A percentile compares a stretch with the other conserved stretches of the same genome.
Conservation (phyloP, 2,113 vertebrate species). For the Platichthys flesus region DNA sequence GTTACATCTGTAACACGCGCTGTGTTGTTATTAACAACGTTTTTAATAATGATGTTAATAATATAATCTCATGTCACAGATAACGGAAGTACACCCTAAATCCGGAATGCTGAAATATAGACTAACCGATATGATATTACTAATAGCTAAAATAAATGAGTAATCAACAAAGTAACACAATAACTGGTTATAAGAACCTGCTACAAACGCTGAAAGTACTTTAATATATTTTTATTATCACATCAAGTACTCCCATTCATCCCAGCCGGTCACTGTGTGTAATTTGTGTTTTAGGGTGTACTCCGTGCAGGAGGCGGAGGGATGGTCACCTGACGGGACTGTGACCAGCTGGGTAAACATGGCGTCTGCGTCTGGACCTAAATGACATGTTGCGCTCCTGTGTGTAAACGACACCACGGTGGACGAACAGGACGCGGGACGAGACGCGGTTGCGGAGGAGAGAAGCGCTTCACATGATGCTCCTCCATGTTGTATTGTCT, state of each 20-base stretch:
- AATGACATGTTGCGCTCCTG: constrained; percentile 20
- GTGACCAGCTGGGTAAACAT: constrained; percentile 78
- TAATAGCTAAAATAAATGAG: too few species aligned
- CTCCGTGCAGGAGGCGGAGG: constrained; percentile 14
- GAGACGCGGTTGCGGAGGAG: constrained; percentile 9
- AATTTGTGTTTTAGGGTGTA: constrained; percentile 14
- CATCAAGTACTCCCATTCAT: too few species aligned
- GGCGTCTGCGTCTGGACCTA: constrained; percentile 69
- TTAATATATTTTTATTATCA: too few species aligned
- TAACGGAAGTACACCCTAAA: constrained; percentile 34
- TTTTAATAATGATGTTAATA: background rate
- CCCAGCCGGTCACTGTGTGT: background rate
- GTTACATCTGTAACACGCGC: too few species aligned
- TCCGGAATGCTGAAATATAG: too few species aligned
- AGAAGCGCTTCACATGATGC: background rate
- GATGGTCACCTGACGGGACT: constrained; percentile 71
- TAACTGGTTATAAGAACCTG: too few species aligned
- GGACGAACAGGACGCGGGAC: constrained; percentile 5
- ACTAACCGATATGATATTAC: too few species aligned
- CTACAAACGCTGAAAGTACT: too few species aligned
- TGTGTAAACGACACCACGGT: background rate
- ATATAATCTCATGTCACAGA: background rate
- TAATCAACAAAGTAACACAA: too few species aligned
- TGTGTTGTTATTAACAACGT: background rate
- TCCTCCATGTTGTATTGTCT: background rate